Base-by-base conservation (phyloP, 2,113 vertebrate species). In the Gila orcuttii region DNA sequence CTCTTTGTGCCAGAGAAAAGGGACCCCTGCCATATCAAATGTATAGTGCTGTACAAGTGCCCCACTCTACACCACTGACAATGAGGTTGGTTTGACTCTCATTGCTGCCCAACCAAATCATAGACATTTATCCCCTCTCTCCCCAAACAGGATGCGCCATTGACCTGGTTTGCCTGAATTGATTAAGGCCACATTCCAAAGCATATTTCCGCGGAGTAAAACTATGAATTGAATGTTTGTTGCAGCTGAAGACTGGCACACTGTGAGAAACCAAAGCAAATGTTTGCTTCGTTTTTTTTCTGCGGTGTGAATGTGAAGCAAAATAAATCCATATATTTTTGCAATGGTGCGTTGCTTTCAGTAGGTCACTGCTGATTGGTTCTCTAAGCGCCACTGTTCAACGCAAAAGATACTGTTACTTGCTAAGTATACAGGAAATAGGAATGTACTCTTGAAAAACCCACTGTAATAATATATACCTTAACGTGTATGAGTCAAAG, bases 221-320 rank as follows among this genome's bases (percentile, higher is more conserved):
- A 87, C 19, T 23, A 94, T 94, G 92, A 94, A 94, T 93, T 83
- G 86, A 86, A 92, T 90, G 94, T 91, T 92, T 94, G 94, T 94
- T 91, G 86, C 91, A 88, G 92, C 91, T 84, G 88, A 88, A 88
- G 79, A 86, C 79, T 88, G 82, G 17, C 10, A 59, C 68, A 87
- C 87, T 88, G 87, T 83, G 59, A 42, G 36, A 82, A 80, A 79
- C 79, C 85, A 83, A 80, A 83, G 57, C 78, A 85, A 90, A 90
- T 86, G 78, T 90, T 90, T 90, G 78, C 82, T 79, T 66, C 66
- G 68, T 84, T 87, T 19, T 71, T 84, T 64, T 75, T 81, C 76
- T 86, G 33, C 12, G 78, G 85, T 79, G 71, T 76, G 55, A 73
- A 85, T 62, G 50, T 31, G 55, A 87, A 80, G 85, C 47, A 85